Conservation (phyloP, 2,113 vertebrate genomes). For the Tyto alba region DNA sequence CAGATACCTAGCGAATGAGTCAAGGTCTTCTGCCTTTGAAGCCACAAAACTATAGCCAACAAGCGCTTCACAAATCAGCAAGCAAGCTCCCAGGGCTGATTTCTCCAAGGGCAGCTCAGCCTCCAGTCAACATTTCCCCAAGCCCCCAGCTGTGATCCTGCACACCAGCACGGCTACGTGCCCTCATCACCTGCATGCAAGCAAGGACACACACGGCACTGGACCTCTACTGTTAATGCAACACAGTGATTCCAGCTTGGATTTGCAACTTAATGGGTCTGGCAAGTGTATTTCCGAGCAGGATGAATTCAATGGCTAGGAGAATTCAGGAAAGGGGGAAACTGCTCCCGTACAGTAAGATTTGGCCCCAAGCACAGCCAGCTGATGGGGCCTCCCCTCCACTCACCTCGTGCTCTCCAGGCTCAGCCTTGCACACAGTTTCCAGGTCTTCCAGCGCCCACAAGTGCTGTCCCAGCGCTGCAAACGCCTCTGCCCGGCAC, state of each 20-base stretch:
- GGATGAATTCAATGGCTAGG: neutral
- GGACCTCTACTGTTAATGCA: neutral
- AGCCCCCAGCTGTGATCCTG: neutral
- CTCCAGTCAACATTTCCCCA: neutral
- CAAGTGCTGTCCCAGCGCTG: constrained; percentile 59
- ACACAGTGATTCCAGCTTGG: neutral
- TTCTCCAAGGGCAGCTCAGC: neutral
- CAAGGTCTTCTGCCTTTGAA: neutral
- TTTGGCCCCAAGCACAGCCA: neutral
- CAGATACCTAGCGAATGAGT: neutral
- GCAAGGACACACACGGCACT: fast-evolving
- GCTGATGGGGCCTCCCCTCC: neutral
- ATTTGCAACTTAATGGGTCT: neutral
- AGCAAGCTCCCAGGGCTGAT: neutral
- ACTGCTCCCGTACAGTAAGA: neutral
- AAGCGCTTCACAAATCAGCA: neutral
- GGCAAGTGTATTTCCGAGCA: neutral
- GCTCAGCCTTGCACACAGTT: constrained; percentile 74
- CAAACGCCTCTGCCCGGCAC: constrained; percentile 73
- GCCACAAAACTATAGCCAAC: neutral
- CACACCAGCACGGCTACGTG: neutral
- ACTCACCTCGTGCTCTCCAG: constrained; percentile 77
- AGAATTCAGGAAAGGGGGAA: neutral
- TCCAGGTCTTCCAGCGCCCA: constrained; percentile 80
- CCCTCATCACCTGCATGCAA: fast-evolving